phyloP scores from a whole-genome alignment of 2,888 invertebrate species.

The Muschampia plurimacula region DNA sequence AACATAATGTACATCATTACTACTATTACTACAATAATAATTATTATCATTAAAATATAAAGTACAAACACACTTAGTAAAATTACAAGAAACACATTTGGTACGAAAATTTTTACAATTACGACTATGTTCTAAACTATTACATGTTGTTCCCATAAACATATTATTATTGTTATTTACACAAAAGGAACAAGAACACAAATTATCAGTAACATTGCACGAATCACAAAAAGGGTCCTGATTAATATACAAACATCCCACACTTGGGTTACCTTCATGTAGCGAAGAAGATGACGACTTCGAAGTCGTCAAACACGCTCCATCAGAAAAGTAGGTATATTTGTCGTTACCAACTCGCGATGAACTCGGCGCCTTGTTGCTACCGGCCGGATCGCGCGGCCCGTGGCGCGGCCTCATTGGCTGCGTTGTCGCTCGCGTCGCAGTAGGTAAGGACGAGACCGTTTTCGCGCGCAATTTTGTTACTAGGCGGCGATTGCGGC shows the following conservation, averaged over 20 bases:
- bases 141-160: background rate
- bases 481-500: background rate
- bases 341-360: background rate
- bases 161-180: background rate
- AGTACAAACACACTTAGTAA: background rate
- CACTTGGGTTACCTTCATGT: background rate
- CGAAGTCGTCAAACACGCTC: background rate
- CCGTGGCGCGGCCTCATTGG: too few species aligned
- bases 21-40: background rate
- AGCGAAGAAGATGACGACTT: background rate
- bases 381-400: background rate
- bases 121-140: background rate
- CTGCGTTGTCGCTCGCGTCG: background rate
- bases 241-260: background rate
- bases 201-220: background rate
- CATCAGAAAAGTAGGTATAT: background rate
- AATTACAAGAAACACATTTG: slow-evolving; percentile 5
- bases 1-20: background rate
- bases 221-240: background rate
- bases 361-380: background rate
- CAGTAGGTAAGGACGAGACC: background rate
- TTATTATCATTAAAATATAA: background rate
- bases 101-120: background rate
- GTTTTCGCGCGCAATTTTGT: background rate
- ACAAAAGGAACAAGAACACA: background rate